These are phyloP conservation scores for Odontophorus gujanensis DNA, from an alignment of 2,113 vertebrate genomes.

Conservation along the genomic window DNA sequence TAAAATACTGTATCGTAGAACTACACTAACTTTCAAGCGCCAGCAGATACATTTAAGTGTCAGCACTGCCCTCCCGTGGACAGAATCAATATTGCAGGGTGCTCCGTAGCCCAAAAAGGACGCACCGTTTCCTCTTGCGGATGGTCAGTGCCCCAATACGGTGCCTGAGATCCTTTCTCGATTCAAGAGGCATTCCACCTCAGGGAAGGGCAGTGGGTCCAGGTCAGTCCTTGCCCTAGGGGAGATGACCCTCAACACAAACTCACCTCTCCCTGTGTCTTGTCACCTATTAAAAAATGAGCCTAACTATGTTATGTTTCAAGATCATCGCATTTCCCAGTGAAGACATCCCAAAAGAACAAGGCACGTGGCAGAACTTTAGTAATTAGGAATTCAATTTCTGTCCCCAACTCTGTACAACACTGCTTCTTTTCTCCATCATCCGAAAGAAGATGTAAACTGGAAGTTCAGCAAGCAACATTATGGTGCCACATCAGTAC, in stretches of 20 bases:
- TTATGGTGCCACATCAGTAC: background rate
- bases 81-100: background rate
- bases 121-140: background rate
- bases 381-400: background rate
- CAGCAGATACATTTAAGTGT: background rate
- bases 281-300: background rate
- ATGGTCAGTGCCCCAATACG: too few species aligned
- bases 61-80: background rate
- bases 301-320: background rate
- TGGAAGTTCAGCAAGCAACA: background rate
- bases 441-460: background rate
- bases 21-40: background rate
- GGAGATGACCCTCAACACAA: background rate
- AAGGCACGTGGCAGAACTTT: background rate
- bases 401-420: background rate
- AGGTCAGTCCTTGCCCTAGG: background rate
- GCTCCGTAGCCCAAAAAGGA: rapidly evolving
- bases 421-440: background rate
- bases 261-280: background rate
- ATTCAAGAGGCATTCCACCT: background rate
- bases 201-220: background rate
- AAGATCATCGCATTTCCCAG: background rate
- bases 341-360: background rate
- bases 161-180: background rate
- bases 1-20: background rate